Conservation (phyloP, 2,797 vertebrate species). For the Moxostoma hubbsi region DNA sequence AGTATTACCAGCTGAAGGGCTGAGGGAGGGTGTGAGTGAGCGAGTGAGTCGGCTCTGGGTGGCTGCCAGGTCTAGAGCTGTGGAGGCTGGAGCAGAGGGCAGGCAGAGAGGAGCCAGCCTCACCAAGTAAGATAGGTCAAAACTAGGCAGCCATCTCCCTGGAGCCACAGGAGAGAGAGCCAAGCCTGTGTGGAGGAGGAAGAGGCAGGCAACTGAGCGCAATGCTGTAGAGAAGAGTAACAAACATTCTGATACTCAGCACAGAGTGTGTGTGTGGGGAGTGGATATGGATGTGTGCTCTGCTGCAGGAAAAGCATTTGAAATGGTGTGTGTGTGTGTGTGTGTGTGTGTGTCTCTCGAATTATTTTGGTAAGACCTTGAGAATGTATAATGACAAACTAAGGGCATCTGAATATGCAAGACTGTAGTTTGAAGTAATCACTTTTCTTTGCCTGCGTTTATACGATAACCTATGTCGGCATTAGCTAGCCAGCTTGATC, state of each 20-base stretch:
- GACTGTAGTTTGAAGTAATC: too few species aligned
- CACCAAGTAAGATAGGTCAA: constrained; percentile 56
- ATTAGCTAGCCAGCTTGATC: too few species aligned
- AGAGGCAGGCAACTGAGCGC: constrained; percentile 24
- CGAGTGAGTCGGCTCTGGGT: constrained; percentile 51
- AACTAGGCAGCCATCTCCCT: constrained; percentile 46
- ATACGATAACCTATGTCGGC: too few species aligned
- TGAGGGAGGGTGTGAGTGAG: constrained; percentile 44
- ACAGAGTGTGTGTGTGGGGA: neutral
- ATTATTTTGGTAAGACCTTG: constrained; percentile 21
- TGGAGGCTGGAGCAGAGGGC: constrained; percentile 40
- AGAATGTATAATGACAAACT: neutral
- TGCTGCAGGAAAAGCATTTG: constrained; percentile 22
- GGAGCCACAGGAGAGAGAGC: constrained; percentile 38
- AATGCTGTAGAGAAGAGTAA: constrained; percentile 45
- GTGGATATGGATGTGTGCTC: too few species aligned
- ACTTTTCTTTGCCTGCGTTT: too few species aligned
- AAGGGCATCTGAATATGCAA: too few species aligned
- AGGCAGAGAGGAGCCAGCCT: constrained; percentile 46
- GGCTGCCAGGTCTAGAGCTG: constrained; percentile 55
- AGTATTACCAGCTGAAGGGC: constrained; percentile 5
- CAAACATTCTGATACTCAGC: constrained; percentile 35
- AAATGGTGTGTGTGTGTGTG: constrained; percentile 35
- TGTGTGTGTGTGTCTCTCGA: constrained; percentile 16
- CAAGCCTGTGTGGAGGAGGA: constrained; percentile 44